Evolutionary conservation across 2,113 vertebrate species (phyloP).

Genomic region (Sinocyclocheilus anophthalmus): DNA sequence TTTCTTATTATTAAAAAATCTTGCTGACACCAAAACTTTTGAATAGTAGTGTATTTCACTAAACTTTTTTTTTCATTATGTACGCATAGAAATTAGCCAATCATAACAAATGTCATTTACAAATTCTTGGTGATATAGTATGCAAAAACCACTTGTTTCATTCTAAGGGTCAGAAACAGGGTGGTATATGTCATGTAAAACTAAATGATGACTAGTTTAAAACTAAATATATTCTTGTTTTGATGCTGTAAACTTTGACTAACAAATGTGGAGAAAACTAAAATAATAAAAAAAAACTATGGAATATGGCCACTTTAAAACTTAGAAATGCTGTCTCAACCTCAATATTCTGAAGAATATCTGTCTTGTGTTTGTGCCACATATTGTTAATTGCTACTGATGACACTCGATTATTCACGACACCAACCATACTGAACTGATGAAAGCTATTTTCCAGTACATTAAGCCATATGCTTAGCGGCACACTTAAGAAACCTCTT

Average conservation of each 20-base stretch:
- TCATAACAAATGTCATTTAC: too few relatives aligned
- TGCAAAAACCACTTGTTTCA: too few relatives aligned
- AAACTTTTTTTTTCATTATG: too few relatives aligned
- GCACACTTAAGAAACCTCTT: background rate
- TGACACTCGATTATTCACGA: background rate
- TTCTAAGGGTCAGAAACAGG: too few relatives aligned
- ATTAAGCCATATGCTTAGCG: background rate
- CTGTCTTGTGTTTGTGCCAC: background rate
- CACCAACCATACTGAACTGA: background rate
- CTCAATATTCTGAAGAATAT: background rate
- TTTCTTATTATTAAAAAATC: too few relatives aligned
- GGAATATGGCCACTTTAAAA: too few relatives aligned
- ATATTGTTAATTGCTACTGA: background rate
- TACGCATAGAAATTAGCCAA: too few relatives aligned
- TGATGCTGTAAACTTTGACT: background rate
- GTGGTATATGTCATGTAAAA: background rate
- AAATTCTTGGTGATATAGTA: too few relatives aligned
- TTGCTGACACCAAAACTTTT: too few relatives aligned
- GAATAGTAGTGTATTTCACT: too few relatives aligned
- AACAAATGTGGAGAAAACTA: background rate
- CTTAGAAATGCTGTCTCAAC: background rate
- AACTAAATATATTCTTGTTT: background rate
- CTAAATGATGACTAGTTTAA: too few relatives aligned
- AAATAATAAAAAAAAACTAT: too few relatives aligned
- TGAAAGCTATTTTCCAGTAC: constrained; percentile 12